These are phyloP conservation scores for Drosophila subobscura DNA, from an alignment of 1,140 invertebrate genomes.

Conservation along the genomic window DNA sequence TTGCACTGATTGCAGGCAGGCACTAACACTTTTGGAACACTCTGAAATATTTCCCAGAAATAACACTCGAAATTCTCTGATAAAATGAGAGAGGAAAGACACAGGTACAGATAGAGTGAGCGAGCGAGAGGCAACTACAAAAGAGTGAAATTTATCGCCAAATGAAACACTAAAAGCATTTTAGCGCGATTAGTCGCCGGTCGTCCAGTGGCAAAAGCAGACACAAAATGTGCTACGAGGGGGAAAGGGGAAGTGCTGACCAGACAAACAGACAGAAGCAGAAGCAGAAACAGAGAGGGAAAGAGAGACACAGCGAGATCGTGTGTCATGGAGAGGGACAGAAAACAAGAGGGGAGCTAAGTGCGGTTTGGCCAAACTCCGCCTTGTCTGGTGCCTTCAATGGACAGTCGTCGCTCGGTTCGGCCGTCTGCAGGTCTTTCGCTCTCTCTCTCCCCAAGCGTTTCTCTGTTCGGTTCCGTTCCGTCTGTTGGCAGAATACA, in stretches of 20 bases:
- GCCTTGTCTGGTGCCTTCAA: not conserved
- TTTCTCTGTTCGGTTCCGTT: conserved; percentile 3
- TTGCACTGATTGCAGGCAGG: conserved; percentile 26
- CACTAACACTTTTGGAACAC: conserved; percentile 11
- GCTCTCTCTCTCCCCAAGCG: conserved; percentile 6
- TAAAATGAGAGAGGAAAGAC: conserved; percentile 31
- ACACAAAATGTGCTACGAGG: not conserved
- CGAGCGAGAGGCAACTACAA: conserved; percentile 6
- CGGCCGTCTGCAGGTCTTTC: not conserved
- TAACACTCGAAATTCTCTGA: conserved; percentile 22
- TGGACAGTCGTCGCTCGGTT: not conserved
- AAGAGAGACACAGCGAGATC: too few species aligned
- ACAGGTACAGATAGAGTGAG: not conserved
- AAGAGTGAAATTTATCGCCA: conserved; percentile 36
- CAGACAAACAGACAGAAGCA: not conserved
- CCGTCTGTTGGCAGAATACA: conserved; percentile 40
- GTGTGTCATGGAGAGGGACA: too few species aligned
- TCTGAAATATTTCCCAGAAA: conserved; percentile 21
- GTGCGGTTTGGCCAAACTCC: too few species aligned
- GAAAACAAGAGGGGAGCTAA: too few species aligned
- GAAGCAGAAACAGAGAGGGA: not conserved
- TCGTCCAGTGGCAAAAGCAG: conserved; percentile 14
- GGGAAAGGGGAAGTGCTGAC: conserved; percentile 13
- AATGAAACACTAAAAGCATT: conserved; percentile 66
- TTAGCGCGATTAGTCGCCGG: conserved; percentile 58